phyloP scores from a whole-genome alignment of 1,140 invertebrate genomes.

The silkworm (Bombyx mori) region ASM3026992v2 NC_085113.1:9716001-9716500 shows the following conservation, averaged over 20 bases:
- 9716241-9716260: not conserved
- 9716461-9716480: not conserved
- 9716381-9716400: too few species aligned
- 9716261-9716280: too few species aligned
- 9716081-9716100: not conserved
- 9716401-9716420: too few species aligned
- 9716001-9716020: constrained; percentile 14
- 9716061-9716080: constrained; percentile 12
- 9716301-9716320: too few species aligned
- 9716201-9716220: not conserved
- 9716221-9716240: not conserved
- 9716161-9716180: not conserved
- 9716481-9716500: constrained; percentile 14
- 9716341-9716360: too few species aligned
- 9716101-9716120: not conserved
- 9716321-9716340: too few species aligned
- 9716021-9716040: constrained; percentile 14
- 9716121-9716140: not conserved
- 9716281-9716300: too few species aligned
- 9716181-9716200: not conserved
- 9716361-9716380: too few species aligned
- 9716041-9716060: constrained; percentile 20
- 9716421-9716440: too few species aligned
- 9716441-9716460: too few species aligned
- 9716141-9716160: not conserved